Evolutionary conservation across 1,140 invertebrate genomes (phyloP), one percentile per base, ranked within the genome.

Genomic region (Homalodisca vitripennis): DNA sequence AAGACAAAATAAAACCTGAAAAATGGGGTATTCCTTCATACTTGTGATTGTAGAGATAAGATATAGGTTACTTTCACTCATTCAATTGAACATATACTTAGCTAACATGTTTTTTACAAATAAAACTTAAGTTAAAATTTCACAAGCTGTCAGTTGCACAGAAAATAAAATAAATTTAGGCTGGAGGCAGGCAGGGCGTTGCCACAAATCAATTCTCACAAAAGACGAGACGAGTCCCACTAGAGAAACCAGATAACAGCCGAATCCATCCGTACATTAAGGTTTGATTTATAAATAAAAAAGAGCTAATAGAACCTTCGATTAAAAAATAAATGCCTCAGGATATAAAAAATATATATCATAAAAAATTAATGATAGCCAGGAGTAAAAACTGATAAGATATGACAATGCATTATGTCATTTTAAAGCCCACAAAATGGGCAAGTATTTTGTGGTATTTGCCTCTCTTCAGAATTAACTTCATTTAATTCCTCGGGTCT

Each of bases 261-360:
- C 22, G 55, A 30, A 27, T 12, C 24, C 22, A 60, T 60, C 48
- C 20, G 22, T 22, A 12, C 20, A 22, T 22, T 53, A 22, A 24
- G 55, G 3, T 60, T 12, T 60, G 55, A 27, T 60, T 10, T 30
- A 60, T 27, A 60, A 60, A 60, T 60, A 60, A 60, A 60, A 60
- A 30, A 27, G 10, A 29, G 10, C 48, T 60, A 27, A 29, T 60
- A 60, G 55, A 60, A 60, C 55, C 32, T 41, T 46, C 41, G 6
- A 46, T 66, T 66, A 24, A 60, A 66, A 66, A 66, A 46, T 66
- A 66, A 66, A 41, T 66, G 63, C 63, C 63, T 66, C 63, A 32
- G 3, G 30, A 47, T n/a, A 47, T 47, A 22, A 34, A 66, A 66
- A 66, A n/a, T n/a, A n/a, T n/a, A n/a, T n/a, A n/a, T n/a, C n/a